Evolutionary conservation across 2,888 invertebrate genomes (phyloP).

Genomic region (Hyppa rectilinea): DNA sequence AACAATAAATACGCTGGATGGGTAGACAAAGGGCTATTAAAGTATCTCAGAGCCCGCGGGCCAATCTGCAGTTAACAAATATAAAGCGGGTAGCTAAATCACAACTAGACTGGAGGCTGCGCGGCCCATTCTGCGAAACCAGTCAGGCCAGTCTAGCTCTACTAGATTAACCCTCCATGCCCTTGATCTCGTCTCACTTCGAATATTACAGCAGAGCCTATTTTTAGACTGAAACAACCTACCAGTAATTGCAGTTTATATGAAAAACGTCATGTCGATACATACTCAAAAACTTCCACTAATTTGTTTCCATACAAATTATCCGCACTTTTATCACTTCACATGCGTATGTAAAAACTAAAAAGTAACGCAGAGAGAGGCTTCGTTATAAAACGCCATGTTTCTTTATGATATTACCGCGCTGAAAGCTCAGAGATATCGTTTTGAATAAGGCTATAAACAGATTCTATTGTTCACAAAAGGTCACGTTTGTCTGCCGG

Average conservation of each 20-base stretch:
- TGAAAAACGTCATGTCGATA: conserved; percentile 57
- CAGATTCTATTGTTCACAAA: conserved; percentile 81
- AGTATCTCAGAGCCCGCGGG: conserved; percentile 29
- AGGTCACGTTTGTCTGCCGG: conserved; percentile 76
- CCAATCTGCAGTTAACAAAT: conserved; percentile 46
- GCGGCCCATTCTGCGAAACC: conserved; percentile 75
- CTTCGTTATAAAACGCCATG: conserved; percentile 37
- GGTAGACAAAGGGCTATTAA: conserved; percentile 62
- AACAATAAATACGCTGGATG: conserved; percentile 27
- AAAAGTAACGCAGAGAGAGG: conserved; percentile 21
- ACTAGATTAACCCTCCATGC: conserved; percentile 71
- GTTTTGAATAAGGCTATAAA: conserved; percentile 77
- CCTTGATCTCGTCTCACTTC: conserved; percentile 67
- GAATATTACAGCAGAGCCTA: conserved; percentile 70
- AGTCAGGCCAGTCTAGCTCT: conserved; percentile 74
- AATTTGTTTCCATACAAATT: conserved; percentile 33
- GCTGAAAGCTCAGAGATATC: conserved; percentile 78
- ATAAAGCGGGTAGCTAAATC: conserved; percentile 69
- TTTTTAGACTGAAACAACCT: conserved; percentile 74
- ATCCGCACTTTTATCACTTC: conserved; percentile 24
- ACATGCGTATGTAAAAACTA: conserved; percentile 15
- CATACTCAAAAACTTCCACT: conserved; percentile 15
- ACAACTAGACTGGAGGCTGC: conserved; percentile 70
- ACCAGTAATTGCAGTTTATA: conserved; percentile 65
- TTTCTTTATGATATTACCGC: conserved; percentile 63